phyloP scores from a whole-genome alignment of 2,888 invertebrate species.

The Drosophila recens region DNA sequence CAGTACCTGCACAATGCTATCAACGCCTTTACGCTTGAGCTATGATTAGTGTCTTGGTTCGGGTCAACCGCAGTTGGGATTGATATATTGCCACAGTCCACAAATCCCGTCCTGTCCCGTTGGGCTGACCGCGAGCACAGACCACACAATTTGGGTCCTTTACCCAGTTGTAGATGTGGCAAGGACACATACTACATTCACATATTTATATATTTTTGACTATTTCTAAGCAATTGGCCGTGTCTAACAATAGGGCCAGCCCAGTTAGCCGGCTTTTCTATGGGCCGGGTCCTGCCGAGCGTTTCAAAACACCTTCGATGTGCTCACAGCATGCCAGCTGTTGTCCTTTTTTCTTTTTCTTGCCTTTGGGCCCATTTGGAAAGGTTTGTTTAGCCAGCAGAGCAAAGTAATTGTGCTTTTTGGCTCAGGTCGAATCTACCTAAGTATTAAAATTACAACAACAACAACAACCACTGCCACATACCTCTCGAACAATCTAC shows the following conservation, averaged over 20 bases:
- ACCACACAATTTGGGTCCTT: constrained; percentile 67
- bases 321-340: constrained; percentile 69
- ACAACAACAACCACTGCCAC: not conserved
- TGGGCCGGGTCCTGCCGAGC: constrained; percentile 57
- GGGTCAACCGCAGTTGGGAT: constrained; percentile 74
- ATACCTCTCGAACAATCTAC: constrained; percentile 21
- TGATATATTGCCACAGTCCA: constrained; percentile 62
- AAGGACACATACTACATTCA: constrained; percentile 9
- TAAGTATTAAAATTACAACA: constrained; percentile 8
- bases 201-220: constrained; percentile 4
- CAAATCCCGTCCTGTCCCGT: constrained; percentile 4
- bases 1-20: constrained; percentile 39
- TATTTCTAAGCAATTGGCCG: constrained; percentile 77
- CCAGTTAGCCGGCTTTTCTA: constrained; percentile 27
- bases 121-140: constrained; percentile 56
- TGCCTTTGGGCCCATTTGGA: constrained; percentile 26
- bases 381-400: constrained; percentile 61
- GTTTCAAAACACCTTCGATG: constrained; percentile 48
- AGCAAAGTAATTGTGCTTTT: constrained; percentile 50
- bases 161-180: constrained; percentile 23
- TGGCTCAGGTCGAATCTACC: constrained; percentile 44
- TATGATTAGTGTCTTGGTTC: constrained; percentile 74
- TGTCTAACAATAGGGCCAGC: constrained; percentile 63
- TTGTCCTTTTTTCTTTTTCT: constrained; percentile 58
- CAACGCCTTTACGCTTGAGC: constrained; percentile 77